Conservation (phyloP, 2,888 invertebrate genomes). For the Tenthredo notha region DNA sequence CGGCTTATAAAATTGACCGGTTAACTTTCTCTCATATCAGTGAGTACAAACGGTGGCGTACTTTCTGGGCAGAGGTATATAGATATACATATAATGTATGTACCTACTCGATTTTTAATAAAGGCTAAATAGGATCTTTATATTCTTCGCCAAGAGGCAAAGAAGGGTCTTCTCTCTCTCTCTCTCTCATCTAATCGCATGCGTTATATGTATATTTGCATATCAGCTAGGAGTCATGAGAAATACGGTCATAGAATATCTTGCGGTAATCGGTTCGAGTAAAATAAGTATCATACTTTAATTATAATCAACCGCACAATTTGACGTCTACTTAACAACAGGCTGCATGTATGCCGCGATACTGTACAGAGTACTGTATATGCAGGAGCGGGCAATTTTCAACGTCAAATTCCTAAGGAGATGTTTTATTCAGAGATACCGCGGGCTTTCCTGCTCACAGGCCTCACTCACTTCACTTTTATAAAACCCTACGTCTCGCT, state of each 20-base stretch:
- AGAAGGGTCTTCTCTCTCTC: not conserved
- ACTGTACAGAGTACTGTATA: slow-evolving; percentile 49
- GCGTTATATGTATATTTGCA: not conserved
- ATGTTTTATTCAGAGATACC: slow-evolving; percentile 78
- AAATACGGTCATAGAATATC: not conserved
- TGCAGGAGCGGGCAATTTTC: slow-evolving; percentile 62
- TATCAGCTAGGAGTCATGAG: not conserved
- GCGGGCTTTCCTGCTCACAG: slow-evolving; percentile 63
- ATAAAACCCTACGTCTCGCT: not conserved
- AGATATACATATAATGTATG: slow-evolving; percentile 71
- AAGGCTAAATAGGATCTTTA: slow-evolving; percentile 77
- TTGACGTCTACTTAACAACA: slow-evolving; percentile 27
- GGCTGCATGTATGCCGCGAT: not conserved
- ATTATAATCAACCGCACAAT: slow-evolving; percentile 72
- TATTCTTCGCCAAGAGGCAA: slow-evolving; percentile 76
- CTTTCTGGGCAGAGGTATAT: not conserved
- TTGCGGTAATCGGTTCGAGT: slow-evolving; percentile 52
- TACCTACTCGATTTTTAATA: slow-evolving; percentile 75
- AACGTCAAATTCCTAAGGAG: slow-evolving; percentile 73
- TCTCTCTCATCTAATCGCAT: no score
- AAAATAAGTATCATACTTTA: slow-evolving; percentile 76
- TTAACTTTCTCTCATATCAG: slow-evolving; percentile 46
- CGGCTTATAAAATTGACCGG: not conserved
- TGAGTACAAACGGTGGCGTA: slow-evolving; percentile 70
- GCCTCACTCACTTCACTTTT: not conserved